A percentile compares a stretch with the other conserved stretches of the same genome.
These are phyloP conservation scores for Neosilurus hyrtlii DNA, from an alignment of 2,797 vertebrate species.

Conservation along the genomic window DNA sequence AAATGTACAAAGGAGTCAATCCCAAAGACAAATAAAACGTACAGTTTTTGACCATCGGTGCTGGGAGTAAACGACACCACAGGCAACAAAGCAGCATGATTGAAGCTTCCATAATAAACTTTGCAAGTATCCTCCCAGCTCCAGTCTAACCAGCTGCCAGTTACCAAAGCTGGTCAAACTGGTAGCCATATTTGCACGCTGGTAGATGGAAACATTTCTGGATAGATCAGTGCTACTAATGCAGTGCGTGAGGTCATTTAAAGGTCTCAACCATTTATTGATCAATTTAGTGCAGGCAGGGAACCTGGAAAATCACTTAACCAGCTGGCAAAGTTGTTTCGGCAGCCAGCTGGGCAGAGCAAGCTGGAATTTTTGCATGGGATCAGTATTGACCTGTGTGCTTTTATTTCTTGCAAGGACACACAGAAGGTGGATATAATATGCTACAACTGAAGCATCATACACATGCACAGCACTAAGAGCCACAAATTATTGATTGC, in stretches of 20 bases:
- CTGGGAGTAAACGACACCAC: not conserved
- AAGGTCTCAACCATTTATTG: not conserved
- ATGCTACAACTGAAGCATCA: not conserved
- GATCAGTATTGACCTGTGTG: not conserved
- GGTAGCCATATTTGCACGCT: not conserved
- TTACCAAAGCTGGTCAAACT: conserved; percentile 4
- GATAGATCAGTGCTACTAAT: not conserved
- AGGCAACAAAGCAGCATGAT: not conserved
- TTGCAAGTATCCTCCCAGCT: not conserved
- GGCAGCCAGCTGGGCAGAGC: not conserved
- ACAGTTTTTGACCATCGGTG: not conserved
- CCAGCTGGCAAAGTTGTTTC: not conserved
- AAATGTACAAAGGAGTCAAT: not conserved
- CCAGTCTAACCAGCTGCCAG: not conserved
- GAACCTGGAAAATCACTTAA: not conserved
- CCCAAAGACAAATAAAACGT: not conserved
- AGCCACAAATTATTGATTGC: not conserved
- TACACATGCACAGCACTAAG: not conserved
- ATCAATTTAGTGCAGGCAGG: not conserved
- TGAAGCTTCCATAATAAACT: not conserved
- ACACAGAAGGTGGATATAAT: too few species aligned
- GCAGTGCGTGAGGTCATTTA: not conserved
- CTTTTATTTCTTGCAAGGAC: not conserved
- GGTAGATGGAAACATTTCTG: not conserved
- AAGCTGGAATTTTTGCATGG: not conserved